A percentile compares a stretch with the other conserved stretches of the same genome.
Conservation (phyloP, 2,797 vertebrate genomes). For the Alouatta caraya region DNA sequence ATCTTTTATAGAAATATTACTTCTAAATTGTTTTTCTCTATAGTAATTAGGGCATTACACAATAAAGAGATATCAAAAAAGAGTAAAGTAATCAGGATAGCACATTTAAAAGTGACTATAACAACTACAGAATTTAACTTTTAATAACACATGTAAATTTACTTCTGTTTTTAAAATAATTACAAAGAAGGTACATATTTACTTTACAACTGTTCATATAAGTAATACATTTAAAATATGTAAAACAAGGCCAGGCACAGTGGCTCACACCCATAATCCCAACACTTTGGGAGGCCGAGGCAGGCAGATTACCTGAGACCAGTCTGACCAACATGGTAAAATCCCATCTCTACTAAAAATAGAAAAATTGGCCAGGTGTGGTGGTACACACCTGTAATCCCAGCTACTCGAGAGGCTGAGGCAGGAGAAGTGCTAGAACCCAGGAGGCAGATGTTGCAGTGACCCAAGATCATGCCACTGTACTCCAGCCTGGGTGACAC, state of each 20-base stretch:
- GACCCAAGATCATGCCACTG: background rate
- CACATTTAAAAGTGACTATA: background rate
- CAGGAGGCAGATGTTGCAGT: background rate
- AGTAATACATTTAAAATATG: background rate
- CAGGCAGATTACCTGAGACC: background rate
- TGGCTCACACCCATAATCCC: background rate
- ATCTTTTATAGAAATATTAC: background rate
- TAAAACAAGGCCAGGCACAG: background rate
- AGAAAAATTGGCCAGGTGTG: background rate
- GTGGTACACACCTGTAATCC: background rate
- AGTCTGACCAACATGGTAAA: background rate
- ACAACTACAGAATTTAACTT: background rate
- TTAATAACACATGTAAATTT: background rate
- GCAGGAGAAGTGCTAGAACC: background rate
- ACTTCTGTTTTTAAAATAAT: background rate
- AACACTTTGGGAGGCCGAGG: background rate
- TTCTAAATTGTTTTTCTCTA: background rate
- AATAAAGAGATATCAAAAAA: background rate
- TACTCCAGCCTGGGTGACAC: background rate
- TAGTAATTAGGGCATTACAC: background rate
- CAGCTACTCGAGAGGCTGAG: background rate
- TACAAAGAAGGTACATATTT: background rate
- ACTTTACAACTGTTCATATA: background rate
- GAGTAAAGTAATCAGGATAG: background rate
- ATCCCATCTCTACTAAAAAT: background rate